Evolutionary conservation across 2,113 vertebrate genomes (phyloP).

Genomic region (Asarcornis scutulata): DNA sequence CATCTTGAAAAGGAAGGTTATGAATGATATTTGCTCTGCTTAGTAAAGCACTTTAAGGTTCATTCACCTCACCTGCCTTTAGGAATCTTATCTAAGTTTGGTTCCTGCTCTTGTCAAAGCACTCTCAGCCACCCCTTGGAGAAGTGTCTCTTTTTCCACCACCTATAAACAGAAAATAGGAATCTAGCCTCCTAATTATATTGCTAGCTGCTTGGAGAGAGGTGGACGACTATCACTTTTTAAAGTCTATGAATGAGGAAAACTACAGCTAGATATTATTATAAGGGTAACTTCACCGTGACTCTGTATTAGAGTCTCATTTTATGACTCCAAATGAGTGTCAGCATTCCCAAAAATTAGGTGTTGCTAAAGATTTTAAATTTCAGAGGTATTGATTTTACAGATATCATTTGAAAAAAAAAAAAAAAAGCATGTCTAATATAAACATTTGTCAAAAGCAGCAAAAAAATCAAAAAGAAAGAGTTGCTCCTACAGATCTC

Average conservation of each 20-base stretch:
- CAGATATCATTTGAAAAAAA: slow-evolving; percentile 19
- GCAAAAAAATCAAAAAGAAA: slow-evolving; percentile 52
- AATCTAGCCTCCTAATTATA: background rate
- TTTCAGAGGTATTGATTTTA: slow-evolving; percentile 61
- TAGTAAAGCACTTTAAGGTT: slow-evolving; percentile 7
- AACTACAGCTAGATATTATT: background rate
- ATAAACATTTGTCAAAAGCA: slow-evolving; percentile 66
- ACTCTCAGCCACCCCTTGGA: background rate
- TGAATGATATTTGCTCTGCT: background rate
- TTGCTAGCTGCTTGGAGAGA: background rate
- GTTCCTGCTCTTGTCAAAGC: slow-evolving; percentile 17
- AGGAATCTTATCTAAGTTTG: slow-evolving; percentile 31
- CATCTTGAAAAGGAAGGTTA: slow-evolving; percentile 25
- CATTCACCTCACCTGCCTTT: slow-evolving; percentile 1
- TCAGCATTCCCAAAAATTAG: slow-evolving; percentile 34
- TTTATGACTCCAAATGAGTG: background rate
- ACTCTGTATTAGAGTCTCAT: background rate
- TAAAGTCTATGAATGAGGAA: background rate
- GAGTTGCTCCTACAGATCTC: slow-evolving; percentile 55
- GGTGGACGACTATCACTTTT: background rate
- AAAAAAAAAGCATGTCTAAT: slow-evolving; percentile 35
- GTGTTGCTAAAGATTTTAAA: slow-evolving; percentile 29
- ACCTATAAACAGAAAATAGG: slow-evolving; percentile 19
- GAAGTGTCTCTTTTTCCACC: background rate
- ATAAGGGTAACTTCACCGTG: slow-evolving; percentile 20